Percentiles rank a stretch among this genome's conserved stretches.
phyloP scores from a whole-genome alignment of 2,888 invertebrate genomes.

The Ichneumon xanthorius region DNA sequence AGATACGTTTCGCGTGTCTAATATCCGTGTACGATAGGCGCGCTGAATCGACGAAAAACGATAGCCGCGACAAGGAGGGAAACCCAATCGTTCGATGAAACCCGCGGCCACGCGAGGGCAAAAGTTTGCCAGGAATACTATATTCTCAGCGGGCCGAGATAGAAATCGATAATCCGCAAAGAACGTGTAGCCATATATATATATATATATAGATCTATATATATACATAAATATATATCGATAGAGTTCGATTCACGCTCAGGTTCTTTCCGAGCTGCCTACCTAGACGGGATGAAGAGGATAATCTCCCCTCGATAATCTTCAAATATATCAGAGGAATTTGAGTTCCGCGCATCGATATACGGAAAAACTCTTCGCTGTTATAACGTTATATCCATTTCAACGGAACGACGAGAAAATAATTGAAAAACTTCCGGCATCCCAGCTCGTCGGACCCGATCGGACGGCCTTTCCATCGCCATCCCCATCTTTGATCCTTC shows the following conservation, averaged over 20 bases:
- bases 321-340: conserved; percentile 71
- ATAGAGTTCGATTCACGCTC: conserved; percentile 45
- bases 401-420: conserved; percentile 74
- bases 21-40: conserved; percentile 25
- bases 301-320: conserved; percentile 70
- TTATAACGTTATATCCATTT: conserved; percentile 54
- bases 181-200: conserved; percentile 40
- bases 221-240: too few relatives aligned
- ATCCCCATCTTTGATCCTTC: conserved; percentile 37
- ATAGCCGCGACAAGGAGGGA: conserved; percentile 10
- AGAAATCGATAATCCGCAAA: conserved; percentile 62
- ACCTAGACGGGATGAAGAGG: conserved; percentile 66
- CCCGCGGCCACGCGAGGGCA: background rate
- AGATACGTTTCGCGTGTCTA: conserved; percentile 20
- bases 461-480: conserved; percentile 66
- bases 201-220: too few relatives aligned
- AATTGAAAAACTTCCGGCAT: conserved; percentile 78
- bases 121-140: conserved; percentile 34
- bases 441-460: conserved; percentile 68
- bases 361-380: conserved; percentile 57
- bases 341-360: conserved; percentile 71
- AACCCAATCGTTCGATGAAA: conserved; percentile 52
- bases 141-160: conserved; percentile 18
- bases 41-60: conserved; percentile 11
- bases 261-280: conserved; percentile 44